These are phyloP conservation scores for Betta splendens DNA, from an alignment of 2,797 vertebrate genomes.

Conservation along the genomic window DNA sequence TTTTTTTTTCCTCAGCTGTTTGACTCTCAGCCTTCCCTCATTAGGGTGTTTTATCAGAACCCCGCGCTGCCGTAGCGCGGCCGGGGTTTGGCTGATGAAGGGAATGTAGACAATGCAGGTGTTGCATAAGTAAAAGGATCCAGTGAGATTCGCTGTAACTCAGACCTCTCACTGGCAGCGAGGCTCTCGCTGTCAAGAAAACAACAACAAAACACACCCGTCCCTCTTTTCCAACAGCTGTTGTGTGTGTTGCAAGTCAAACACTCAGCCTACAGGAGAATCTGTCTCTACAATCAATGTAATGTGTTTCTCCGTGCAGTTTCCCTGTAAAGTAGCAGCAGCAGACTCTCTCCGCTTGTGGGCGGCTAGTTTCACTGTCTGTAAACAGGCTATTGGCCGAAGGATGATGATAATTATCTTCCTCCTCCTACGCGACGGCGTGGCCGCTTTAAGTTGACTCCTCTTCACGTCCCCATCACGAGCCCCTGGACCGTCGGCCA, in stretches of 20 bases:
- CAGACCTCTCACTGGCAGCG: conserved; percentile 16
- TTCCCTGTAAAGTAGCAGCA: conserved; percentile 57
- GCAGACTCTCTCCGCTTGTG: conserved; percentile 52
- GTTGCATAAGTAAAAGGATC: conserved; percentile 9
- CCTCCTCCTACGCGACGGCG: conserved; percentile 50
- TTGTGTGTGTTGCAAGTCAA: conserved; percentile 52
- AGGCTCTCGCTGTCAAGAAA: neutral
- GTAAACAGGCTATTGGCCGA: conserved; percentile 70
- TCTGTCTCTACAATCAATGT: conserved; percentile 29
- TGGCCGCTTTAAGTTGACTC: conserved; percentile 58
- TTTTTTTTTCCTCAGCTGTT: too few relatives aligned
- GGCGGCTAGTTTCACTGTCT: conserved; percentile 63
- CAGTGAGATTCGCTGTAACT: conserved; percentile 19
- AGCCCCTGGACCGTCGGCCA: conserved; percentile 55
- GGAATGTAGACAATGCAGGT: conserved; percentile 34
- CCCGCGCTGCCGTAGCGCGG: conserved; percentile 22
- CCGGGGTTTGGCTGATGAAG: conserved; percentile 8
- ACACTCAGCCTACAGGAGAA: conserved; percentile 37
- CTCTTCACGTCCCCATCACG: conserved; percentile 62
- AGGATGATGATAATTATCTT: conserved; percentile 78
- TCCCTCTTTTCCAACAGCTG: conserved; percentile 42
- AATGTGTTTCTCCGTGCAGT: conserved; percentile 55
- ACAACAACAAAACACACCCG: conserved; percentile 23
- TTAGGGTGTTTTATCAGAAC: conserved; percentile 36
- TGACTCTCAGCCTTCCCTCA: conserved; percentile 70